Conservation (phyloP, 2,113 vertebrate genomes). For the Hiodon alosoides region DNA sequence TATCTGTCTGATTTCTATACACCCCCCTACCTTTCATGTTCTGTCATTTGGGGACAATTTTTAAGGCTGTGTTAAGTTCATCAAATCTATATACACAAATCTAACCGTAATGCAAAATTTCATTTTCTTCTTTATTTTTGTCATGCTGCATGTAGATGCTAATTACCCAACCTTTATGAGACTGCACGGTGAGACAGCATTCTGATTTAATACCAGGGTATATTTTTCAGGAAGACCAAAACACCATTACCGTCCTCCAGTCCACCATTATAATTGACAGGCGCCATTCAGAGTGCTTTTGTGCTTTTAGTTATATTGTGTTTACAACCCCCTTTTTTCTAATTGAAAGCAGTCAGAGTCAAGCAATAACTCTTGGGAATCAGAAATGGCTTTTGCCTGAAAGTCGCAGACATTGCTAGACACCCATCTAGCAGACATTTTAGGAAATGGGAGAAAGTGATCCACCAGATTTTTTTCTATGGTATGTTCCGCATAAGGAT, state of each 20-base stretch:
- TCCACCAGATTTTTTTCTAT: no score
- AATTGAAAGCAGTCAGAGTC: conserved; percentile 27
- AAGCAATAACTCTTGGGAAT: conserved; percentile 22
- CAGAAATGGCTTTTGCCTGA: conserved; percentile 11
- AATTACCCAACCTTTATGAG: conserved; percentile 21
- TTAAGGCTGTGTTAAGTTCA: background rate
- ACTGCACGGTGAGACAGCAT: background rate
- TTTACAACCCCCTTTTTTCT: conserved; percentile 24
- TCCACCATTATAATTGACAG: conserved; percentile 45
- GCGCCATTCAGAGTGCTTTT: conserved; percentile 25
- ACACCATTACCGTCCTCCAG: conserved; percentile 21
- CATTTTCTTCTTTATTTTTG: background rate
- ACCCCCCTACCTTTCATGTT: no score
- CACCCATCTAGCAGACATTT: no score
- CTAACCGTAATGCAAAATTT: no score
- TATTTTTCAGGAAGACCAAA: conserved; percentile 24
- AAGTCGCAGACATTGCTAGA: no score
- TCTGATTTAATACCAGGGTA: conserved; percentile 40
- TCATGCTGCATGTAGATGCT: conserved; percentile 6
- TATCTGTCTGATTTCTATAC: background rate
- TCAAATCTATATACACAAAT: no score
- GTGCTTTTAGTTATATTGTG: conserved; percentile 16
- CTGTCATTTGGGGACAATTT: no score
- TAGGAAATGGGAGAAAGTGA: no score
- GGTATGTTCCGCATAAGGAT: no score